Percentiles rank a stretch among this genome's conserved stretches.
Evolutionary conservation across 2,797 vertebrate species (phyloP).

Genomic region (Buphagus erythrorhynchus): DNA sequence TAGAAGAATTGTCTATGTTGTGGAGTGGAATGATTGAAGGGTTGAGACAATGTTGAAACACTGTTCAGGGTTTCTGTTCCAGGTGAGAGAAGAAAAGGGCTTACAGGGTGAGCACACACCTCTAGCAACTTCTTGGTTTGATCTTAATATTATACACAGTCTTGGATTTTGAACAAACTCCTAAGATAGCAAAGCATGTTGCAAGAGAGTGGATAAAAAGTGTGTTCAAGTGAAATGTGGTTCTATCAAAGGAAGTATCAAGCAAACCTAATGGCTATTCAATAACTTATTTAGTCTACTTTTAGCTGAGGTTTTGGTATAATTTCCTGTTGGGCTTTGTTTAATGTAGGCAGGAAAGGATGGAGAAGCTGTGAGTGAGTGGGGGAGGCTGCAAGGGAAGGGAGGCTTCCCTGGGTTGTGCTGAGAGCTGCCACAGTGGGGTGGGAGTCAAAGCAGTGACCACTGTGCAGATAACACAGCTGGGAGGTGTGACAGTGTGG

Average conservation of each 20-base stretch:
- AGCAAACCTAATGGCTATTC: neutral
- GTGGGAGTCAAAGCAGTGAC: neutral
- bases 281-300: neutral
- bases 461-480: neutral
- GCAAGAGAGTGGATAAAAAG: neutral
- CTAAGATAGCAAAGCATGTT: neutral
- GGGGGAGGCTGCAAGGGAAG: neutral
- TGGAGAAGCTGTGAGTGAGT: neutral
- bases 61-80: neutral
- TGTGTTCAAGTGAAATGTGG: neutral
- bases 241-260: neutral
- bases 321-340: neutral
- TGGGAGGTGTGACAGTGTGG: neutral
- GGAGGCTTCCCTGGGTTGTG: neutral
- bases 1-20: neutral
- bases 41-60: neutral
- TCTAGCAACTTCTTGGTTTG: neutral
- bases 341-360: neutral
- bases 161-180: neutral
- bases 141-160: neutral
- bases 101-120: neutral
- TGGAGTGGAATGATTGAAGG: neutral
- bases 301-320: neutral
- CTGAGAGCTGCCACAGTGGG: neutral
- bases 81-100: neutral